phyloP scores from a whole-genome alignment of 1,140 invertebrate genomes.

The Caenorhabditis inopinata region DNA sequence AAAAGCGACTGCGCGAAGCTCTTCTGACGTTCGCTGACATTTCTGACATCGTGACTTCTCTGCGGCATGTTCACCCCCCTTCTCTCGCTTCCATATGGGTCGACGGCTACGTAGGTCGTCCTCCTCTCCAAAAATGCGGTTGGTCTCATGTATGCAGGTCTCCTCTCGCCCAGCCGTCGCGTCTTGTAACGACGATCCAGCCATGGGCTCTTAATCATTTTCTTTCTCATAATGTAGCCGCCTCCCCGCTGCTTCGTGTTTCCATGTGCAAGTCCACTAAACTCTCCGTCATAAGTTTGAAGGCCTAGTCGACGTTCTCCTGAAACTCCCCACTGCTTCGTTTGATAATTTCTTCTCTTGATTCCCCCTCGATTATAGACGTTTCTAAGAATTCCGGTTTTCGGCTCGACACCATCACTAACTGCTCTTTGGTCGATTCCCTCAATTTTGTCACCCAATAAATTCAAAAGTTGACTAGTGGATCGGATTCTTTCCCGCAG shows the following conservation, averaged over 20 bases:
- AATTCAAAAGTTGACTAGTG: background rate
- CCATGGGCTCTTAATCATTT: background rate
- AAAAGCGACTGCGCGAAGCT: background rate
- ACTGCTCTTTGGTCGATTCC: slow-evolving; percentile 1
- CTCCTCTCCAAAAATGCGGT: slow-evolving; percentile 7
- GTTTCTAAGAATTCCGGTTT: background rate
- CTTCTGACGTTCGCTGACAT: background rate
- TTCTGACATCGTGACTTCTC: background rate
- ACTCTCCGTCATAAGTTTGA: slow-evolving; percentile 7
- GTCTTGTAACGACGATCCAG: background rate
- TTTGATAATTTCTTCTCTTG: background rate
- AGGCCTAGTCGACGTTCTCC: background rate
- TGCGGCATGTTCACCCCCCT: background rate
- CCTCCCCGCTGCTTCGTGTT: slow-evolving; percentile 2
- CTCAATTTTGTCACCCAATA: background rate
- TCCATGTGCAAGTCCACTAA: slow-evolving; percentile 13
- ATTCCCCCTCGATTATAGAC: background rate
- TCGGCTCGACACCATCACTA: background rate
- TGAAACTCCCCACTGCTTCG: background rate
- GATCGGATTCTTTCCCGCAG: background rate
- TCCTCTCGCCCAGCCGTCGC: background rate
- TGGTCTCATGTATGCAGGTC: slow-evolving; percentile 10
- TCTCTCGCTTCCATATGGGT: slow-evolving; percentile 12
- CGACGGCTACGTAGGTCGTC: background rate
- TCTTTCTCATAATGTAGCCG: slow-evolving; percentile 2